These are phyloP conservation scores for Procavia capensis DNA, from an alignment of 2,113 vertebrate genomes.

Conservation along the genomic window DNA sequence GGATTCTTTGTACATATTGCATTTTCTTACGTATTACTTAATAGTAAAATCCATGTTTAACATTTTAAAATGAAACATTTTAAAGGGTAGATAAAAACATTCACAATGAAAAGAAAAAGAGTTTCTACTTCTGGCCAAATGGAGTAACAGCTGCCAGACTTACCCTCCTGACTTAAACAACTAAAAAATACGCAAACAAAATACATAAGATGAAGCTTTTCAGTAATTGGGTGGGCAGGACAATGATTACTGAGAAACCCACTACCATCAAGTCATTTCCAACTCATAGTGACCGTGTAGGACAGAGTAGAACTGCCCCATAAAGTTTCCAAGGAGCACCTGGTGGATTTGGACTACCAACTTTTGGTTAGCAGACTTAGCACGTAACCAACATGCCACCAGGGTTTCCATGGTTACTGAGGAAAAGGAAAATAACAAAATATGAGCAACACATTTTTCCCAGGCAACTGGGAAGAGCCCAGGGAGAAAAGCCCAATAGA, in stretches of 20 bases:
- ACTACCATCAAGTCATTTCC: too few species aligned
- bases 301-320: too few species aligned
- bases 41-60: not conserved
- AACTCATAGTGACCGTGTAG: too few species aligned
- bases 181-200: not conserved
- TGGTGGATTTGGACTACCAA: too few species aligned
- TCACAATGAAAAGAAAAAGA: not conserved
- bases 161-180: not conserved
- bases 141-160: not conserved
- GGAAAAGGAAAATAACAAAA: not conserved
- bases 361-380: too few species aligned
- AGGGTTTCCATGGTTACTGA: not conserved
- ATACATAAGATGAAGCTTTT: not conserved
- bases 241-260: not conserved
- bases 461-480: not conserved
- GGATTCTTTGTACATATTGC: not conserved
- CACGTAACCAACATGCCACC: too few species aligned
- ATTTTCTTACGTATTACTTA: not conserved
- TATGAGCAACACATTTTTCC: not conserved
- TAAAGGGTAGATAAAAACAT: slow-evolving; percentile 26
- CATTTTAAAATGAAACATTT: not conserved
- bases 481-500: not conserved
- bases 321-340: too few species aligned
- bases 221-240: not conserved
- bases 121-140: not conserved